phyloP scores from a whole-genome alignment of 2,797 vertebrate species.

The Acanthis flammea region DNA sequence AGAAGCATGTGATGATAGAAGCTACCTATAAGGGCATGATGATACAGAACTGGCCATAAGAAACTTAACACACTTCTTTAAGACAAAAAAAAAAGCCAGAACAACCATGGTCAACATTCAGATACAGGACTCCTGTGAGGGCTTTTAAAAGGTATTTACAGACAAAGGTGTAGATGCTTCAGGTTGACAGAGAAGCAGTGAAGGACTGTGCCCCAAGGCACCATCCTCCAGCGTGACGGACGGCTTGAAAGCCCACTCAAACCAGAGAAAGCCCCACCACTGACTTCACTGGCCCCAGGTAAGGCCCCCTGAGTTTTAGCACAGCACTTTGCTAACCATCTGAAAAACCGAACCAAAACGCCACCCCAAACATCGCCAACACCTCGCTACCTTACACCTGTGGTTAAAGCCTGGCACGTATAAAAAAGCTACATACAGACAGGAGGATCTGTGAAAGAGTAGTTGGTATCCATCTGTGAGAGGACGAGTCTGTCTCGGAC shows the following conservation, averaged over 20 bases:
- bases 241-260: background rate
- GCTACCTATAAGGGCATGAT: background rate
- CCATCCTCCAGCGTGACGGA: background rate
- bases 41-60: slow-evolving; percentile 34
- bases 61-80: background rate
- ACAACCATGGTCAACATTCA: background rate
- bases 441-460: background rate
- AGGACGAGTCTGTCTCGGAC: background rate
- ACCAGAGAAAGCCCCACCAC: background rate
- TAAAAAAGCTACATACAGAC: slow-evolving; percentile 19
- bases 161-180: background rate
- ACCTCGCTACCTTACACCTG: background rate
- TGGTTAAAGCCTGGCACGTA: slow-evolving; percentile 36
- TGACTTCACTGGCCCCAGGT: background rate
- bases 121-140: slow-evolving; percentile 11
- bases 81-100: background rate
- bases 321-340: background rate
- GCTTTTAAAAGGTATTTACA: slow-evolving; percentile 36
- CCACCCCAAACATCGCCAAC: background rate
- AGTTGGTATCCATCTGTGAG: background rate
- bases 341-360: background rate
- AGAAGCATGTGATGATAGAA: background rate
- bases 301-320: slow-evolving; percentile 20
- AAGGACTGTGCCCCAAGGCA: background rate
- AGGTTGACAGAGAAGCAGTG: background rate